Evolutionary conservation across 2,797 vertebrate species (phyloP).

Genomic region (Lemur catta): DNA sequence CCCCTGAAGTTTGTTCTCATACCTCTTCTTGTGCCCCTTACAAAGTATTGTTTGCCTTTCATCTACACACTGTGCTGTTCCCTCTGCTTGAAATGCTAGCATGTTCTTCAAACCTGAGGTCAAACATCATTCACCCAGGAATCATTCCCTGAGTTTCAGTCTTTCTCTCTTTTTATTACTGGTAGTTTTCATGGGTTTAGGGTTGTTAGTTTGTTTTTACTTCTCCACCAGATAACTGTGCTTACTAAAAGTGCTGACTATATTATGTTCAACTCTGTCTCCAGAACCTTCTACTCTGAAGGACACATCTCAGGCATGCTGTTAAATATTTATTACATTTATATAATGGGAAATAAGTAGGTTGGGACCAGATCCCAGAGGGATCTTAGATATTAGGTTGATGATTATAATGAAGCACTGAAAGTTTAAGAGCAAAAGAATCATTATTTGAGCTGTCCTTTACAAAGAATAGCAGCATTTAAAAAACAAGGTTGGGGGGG

Average conservation of each 20-base stretch:
- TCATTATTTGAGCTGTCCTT: neutral
- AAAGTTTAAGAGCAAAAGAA: neutral
- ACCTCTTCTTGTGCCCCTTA: neutral
- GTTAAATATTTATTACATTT: neutral
- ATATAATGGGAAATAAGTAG: neutral
- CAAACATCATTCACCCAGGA: neutral
- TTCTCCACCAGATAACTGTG: neutral
- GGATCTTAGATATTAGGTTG: neutral
- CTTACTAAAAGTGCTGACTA: neutral
- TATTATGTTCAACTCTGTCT: neutral
- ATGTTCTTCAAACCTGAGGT: neutral
- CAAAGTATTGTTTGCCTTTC: neutral
- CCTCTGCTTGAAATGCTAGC: neutral
- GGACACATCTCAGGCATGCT: neutral
- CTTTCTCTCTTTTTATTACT: neutral
- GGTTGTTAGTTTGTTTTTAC: neutral
- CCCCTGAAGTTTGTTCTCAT: neutral
- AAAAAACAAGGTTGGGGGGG: neutral
- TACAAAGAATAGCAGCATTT: neutral
- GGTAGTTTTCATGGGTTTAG: neutral
- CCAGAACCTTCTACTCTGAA: neutral
- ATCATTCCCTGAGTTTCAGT: neutral
- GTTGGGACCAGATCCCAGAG: neutral
- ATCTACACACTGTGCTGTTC: rapidly evolving
- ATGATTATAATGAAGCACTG: neutral